phyloP scores from a whole-genome alignment of 1,140 invertebrate species.

The Spodoptera frugiperda region DNA sequence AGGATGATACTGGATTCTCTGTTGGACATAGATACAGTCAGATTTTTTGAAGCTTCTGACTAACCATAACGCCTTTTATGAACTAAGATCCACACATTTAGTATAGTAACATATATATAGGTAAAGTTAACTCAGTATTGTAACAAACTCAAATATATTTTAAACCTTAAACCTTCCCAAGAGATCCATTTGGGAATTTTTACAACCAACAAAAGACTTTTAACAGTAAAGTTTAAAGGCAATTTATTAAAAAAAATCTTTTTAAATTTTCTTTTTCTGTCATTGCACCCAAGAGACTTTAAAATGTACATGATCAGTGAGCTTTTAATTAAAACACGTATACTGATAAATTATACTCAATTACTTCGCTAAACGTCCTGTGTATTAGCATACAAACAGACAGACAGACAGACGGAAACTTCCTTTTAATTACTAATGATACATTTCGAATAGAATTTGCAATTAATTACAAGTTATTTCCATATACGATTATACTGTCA shows the following conservation, averaged over 20 bases:
- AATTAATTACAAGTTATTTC: constrained; percentile 23
- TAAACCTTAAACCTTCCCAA: not conserved
- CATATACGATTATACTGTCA: not conserved
- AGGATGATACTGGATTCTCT: too few relatives aligned
- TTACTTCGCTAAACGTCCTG: not conserved
- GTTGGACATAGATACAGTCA: too few relatives aligned
- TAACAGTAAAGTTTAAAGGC: not conserved
- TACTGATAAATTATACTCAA: constrained; percentile 1
- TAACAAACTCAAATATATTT: not conserved
- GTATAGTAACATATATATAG: too few relatives aligned
- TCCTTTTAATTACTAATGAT: constrained; percentile 7
- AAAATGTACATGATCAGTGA: not conserved
- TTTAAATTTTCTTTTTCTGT: not conserved
- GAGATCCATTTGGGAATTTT: not conserved
- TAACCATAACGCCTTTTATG: too few relatives aligned
- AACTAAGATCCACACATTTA: too few relatives aligned
- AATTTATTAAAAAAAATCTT: not conserved
- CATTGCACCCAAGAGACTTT: not conserved
- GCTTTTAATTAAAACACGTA: not conserved
- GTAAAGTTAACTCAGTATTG: too few relatives aligned
- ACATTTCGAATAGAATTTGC: constrained; percentile 16
- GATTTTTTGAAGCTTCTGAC: too few relatives aligned
- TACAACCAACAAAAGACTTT: not conserved
- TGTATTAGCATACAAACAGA: constrained; percentile 15
- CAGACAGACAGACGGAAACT: constrained; percentile 7